Base-by-base conservation (phyloP, 1,140 invertebrate species). In the Sycobia sp. region DNA sequence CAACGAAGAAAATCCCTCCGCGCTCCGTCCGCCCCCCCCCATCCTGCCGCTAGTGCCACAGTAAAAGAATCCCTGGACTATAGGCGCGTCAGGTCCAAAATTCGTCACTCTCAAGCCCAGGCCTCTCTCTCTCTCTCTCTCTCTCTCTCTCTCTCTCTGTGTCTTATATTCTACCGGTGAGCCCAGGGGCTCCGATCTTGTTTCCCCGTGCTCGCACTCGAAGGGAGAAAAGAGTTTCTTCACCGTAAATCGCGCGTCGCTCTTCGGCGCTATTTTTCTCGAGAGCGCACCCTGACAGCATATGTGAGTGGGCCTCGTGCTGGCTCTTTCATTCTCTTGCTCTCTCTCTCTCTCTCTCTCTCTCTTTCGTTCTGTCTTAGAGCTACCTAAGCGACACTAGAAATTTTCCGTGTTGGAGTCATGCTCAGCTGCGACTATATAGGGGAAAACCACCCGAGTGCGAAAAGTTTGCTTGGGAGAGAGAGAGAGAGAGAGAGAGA, bases 191-290 rank as follows among this genome's bases (percentile, higher is more conserved):
- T 29, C 22, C 65, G 69, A 74, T 76, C 70, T 72, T 70, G 66
- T 75, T 74, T 71, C 69, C 70, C 66, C 67, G 60, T 39, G 61
- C 56, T 43, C n/a, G 57, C 11, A 25, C 64, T 60, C 32, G 1
- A 23, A 9, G 22, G 39, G 22, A 41, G 20, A 41, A 1, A 16
- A 27, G 22, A 38, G 20, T 2, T 41, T 25, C 10, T 4, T 25
- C 51, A n/a, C 62, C 62, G 66, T 71, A 72, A 71, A 69, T 68
- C 70, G 66, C n/a, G n/a, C 59, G 63, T 65, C 70, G 59, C 65
- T 66, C 68, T 71, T 67, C 66, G 50, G 54, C 65, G 62, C 63
- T 66, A 77, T 76, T 76, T 77, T 71, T 77, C 74, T 73, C 66
- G 20, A 69, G 63, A 57, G 32, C n/a, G n/a, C 11, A 47, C 56